These are phyloP conservation scores for Parasteatoda lunata DNA, from an alignment of 2,888 invertebrate species.

Conservation along the genomic window DNA sequence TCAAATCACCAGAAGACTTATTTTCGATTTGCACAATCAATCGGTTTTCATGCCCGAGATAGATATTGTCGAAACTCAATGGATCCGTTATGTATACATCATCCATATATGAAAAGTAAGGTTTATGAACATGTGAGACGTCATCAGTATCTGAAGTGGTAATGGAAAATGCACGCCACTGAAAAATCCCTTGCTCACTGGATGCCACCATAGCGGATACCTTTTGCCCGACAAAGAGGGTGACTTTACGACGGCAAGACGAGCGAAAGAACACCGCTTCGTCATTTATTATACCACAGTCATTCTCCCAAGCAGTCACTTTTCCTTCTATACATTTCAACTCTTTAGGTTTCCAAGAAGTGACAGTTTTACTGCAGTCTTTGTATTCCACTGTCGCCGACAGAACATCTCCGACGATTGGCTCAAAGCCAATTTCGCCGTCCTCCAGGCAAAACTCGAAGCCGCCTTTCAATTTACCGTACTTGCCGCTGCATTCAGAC, in stretches of 20 bases:
- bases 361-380: conserved; percentile 33
- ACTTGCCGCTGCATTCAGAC: conserved; percentile 36
- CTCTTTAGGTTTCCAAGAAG: conserved; percentile 54
- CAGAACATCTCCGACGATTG: conserved; percentile 49
- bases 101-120: conserved; percentile 27
- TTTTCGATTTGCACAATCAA: conserved; percentile 26
- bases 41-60: conserved; percentile 49
- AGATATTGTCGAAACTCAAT: conserved; percentile 43
- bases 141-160: conserved; percentile 31
- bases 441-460: conserved; percentile 37
- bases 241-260: conserved; percentile 44
- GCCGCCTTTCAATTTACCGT: conserved; percentile 53
- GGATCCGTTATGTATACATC: conserved; percentile 48
- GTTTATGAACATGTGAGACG: conserved; percentile 16
- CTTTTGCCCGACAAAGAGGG: conserved; percentile 46
- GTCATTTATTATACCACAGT: conserved; percentile 56
- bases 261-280: conserved; percentile 45
- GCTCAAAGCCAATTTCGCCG: conserved; percentile 54
- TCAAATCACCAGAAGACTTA: conserved; percentile 20
- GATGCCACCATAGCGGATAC: conserved; percentile 58
- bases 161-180: conserved; percentile 62
- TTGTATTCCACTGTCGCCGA: conserved; percentile 28
- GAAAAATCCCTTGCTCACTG: conserved; percentile 48
- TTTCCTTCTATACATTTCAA: conserved; percentile 56
- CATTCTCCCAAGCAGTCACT: conserved; percentile 49